Evolutionary conservation across 2,888 invertebrate genomes (phyloP), one percentile per base, ranked within the genome.

Genomic region (Empis livida): DNA sequence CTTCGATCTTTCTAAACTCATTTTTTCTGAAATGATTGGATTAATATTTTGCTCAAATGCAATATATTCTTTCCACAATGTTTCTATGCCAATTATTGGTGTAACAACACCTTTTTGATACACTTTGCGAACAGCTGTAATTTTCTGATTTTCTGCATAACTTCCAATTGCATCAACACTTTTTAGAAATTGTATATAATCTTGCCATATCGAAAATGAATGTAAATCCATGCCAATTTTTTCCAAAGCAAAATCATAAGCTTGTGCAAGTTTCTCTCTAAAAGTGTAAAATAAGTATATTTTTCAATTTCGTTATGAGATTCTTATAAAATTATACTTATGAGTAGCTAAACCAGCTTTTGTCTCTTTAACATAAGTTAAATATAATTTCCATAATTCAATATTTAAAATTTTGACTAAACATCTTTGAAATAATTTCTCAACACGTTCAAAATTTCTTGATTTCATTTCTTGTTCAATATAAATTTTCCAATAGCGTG

Each of bases 261-360:
- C 97, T 67, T 99, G 95, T 0, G 97, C 97, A 89, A 99, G 91
- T 73, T 96, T 97, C 68, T 99, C 99, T 64, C 97, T 95, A 63
- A 16, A 66, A 64, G 65, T 64, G 54, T 41, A n/a, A 40, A 31
- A 23, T 16, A 20, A 30, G 5, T 16, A 13, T 27, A 43, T 31
- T n/a, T n/a, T n/a, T n/a, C 42, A 15, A 44, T 16, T 20, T 10
- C 15, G 13, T 17, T 43, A 5, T 17, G 8, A 10, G 43, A 31
- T 17, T 17, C 31, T 35, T 45, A 45, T 42, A 49, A 13, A 6
- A 13, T 78, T 82, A 74, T 77, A 92, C 93, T 93, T 92, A 74
- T 92, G 94, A 0, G 90, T 88, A 0, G 90, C 84, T 56, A 95
- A 75, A 59, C 89, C 84, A 44, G 92, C 85, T 68, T 95, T 95